Evolutionary conservation across 2,888 invertebrate genomes (phyloP).

Genomic region (Athetis lepigone): DNA sequence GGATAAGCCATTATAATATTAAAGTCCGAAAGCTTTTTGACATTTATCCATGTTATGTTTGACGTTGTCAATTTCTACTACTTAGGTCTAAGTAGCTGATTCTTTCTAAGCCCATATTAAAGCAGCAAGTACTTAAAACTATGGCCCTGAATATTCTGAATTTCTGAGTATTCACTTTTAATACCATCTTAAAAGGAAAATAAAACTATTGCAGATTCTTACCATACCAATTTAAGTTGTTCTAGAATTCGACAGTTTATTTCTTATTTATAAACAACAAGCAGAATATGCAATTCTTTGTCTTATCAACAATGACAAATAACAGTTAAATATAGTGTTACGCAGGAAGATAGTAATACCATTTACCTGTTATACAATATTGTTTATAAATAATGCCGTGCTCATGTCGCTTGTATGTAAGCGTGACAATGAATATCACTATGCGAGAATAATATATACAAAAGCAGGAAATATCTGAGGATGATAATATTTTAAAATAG

Average conservation of each 20-base stretch:
- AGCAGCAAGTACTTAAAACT: not conserved
- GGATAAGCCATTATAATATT: too few relatives aligned
- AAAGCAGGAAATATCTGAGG: conserved; percentile 11
- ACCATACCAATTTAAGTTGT: not conserved
- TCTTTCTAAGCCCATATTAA: not conserved
- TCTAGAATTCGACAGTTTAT: not conserved
- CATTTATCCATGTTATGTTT: too few relatives aligned
- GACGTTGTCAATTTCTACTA: too few relatives aligned
- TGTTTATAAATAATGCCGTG: conserved; percentile 33
- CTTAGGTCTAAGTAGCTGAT: not conserved
- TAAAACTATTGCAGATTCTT: not conserved
- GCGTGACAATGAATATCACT: conserved; percentile 19
- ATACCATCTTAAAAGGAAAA: too few relatives aligned
- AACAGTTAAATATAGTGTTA: not conserved
- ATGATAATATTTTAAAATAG: too few relatives aligned
- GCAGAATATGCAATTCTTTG: not conserved
- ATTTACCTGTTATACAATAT: conserved; percentile 27
- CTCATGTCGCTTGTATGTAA: conserved; percentile 3
- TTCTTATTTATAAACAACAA: conserved; percentile 8
- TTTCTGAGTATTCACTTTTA: too few relatives aligned
- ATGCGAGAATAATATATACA: not conserved
- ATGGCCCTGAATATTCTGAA: not conserved
- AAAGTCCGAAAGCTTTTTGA: too few relatives aligned
- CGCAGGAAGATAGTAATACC: conserved; percentile 19
- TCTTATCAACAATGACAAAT: not conserved